Evolutionary conservation across 2,113 vertebrate genomes (phyloP).

Genomic region (Dolichotis patagonum): DNA sequence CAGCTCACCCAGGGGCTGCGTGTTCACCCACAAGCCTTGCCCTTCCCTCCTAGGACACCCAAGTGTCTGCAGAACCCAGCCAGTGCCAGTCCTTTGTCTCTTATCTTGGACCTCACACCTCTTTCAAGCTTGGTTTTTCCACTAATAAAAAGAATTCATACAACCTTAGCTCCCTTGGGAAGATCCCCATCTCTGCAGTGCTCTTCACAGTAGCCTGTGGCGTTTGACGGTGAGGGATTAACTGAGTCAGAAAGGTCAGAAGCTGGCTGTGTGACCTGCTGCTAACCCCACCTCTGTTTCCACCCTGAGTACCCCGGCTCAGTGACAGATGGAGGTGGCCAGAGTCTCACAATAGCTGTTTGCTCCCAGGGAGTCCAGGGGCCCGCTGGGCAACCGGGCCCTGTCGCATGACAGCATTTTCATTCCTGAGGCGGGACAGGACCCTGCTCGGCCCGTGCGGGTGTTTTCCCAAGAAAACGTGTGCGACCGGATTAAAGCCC

Average conservation of each 20-base stretch:
- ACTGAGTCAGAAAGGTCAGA: neutral
- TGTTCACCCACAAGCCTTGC: too few relatives aligned
- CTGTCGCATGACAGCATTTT: slow-evolving; percentile 98
- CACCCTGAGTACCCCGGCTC: neutral
- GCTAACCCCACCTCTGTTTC: rapidly evolving
- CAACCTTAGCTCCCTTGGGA: neutral
- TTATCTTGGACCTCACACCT: neutral
- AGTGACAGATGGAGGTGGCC: too few relatives aligned
- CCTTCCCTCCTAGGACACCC: neutral
- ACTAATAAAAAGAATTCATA: neutral
- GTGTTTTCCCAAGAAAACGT: slow-evolving; percentile 95
- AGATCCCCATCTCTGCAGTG: neutral
- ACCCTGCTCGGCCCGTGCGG: slow-evolving; percentile 87
- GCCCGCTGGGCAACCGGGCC: slow-evolving; percentile 91
- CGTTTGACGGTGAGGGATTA: neutral
- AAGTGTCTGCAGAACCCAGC: neutral
- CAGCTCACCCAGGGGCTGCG: rapidly evolving
- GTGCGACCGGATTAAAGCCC: slow-evolving; percentile 92
- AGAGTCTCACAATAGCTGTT: slow-evolving; percentile 21
- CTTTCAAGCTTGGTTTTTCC: neutral
- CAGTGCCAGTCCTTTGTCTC: neutral
- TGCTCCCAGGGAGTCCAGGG: slow-evolving; percentile 86
- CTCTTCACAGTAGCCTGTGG: neutral
- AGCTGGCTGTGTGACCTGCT: rapidly evolving
- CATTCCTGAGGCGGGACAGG: slow-evolving; percentile 89